Evolutionary conservation across 2,797 vertebrate species (phyloP).

Genomic region (Poecilia velifera): DNA sequence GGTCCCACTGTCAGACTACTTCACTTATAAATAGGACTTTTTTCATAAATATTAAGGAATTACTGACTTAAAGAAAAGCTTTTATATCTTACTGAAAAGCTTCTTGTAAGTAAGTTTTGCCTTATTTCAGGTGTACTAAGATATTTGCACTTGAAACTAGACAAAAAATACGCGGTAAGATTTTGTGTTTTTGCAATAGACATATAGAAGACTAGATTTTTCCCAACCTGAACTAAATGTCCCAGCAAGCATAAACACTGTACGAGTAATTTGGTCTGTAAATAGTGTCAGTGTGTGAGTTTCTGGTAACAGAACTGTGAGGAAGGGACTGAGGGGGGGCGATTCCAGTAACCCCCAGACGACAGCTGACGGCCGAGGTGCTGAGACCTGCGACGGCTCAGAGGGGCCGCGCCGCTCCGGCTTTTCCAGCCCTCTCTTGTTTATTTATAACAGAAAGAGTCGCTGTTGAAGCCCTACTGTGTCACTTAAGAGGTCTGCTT

Average conservation of each 20-base stretch:
- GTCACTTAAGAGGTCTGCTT: conserved; percentile 67
- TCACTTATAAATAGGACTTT: no score
- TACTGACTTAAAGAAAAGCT: no score
- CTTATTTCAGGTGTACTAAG: no score
- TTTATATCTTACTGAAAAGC: no score
- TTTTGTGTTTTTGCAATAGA: no score
- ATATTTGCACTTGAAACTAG: no score
- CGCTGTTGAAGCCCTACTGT: conserved; percentile 54
- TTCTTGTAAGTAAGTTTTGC: no score
- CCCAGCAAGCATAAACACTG: conserved; percentile 56
- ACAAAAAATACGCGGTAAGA: no score
- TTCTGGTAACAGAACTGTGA: conserved; percentile 74
- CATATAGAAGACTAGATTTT: background rate
- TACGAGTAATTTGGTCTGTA: conserved; percentile 42
- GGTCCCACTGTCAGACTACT: no score
- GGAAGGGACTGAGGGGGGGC: conserved; percentile 35
- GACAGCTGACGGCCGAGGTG: conserved; percentile 79
- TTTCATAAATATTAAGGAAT: no score
- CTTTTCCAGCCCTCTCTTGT: conserved; percentile 37
- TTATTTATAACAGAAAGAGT: conserved; percentile 80
- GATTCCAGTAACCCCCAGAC: conserved; percentile 77
- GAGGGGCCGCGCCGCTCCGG: conserved; percentile 45
- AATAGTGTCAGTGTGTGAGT: conserved; percentile 59
- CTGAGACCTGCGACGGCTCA: conserved; percentile 53
- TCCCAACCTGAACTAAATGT: conserved; percentile 21